A percentile compares a stretch with the other conserved stretches of the same genome.
phyloP scores from a whole-genome alignment of 2,113 vertebrate species.

The Climacteris rufus region DNA sequence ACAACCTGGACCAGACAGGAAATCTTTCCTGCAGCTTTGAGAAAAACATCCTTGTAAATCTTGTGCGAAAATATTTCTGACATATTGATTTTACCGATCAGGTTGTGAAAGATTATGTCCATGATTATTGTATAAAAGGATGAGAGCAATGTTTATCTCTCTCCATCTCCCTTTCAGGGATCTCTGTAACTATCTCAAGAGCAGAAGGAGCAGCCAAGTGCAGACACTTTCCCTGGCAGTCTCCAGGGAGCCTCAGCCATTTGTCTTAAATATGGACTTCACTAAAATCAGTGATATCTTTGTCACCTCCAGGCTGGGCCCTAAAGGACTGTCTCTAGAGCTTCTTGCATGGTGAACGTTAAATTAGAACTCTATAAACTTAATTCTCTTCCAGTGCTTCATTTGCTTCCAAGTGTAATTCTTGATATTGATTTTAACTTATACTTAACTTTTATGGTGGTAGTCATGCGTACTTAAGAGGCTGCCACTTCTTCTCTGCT shows the following conservation, averaged over 20 bases:
- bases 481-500: neutral
- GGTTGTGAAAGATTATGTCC: neutral
- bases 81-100: neutral
- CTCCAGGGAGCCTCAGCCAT: neutral
- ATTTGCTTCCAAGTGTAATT: conserved; percentile 48
- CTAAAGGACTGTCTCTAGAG: conserved; percentile 11
- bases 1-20: neutral
- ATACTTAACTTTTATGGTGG: conserved; percentile 50
- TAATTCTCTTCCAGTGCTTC: conserved; percentile 49
- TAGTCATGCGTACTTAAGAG: neutral
- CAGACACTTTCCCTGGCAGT: neutral
- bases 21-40: neutral
- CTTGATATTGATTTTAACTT: conserved; percentile 60
- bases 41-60: neutral
- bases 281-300: neutral
- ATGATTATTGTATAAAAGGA: neutral
- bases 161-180: neutral
- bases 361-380: conserved; percentile 57
- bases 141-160: neutral
- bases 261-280: conserved; percentile 13
- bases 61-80: neutral
- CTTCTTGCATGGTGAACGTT: neutral
- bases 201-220: neutral
- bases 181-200: neutral
- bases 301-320: neutral